These are phyloP conservation scores for Grallaria varia DNA, from an alignment of 2,113 vertebrate genomes.

Conservation along the genomic window DNA sequence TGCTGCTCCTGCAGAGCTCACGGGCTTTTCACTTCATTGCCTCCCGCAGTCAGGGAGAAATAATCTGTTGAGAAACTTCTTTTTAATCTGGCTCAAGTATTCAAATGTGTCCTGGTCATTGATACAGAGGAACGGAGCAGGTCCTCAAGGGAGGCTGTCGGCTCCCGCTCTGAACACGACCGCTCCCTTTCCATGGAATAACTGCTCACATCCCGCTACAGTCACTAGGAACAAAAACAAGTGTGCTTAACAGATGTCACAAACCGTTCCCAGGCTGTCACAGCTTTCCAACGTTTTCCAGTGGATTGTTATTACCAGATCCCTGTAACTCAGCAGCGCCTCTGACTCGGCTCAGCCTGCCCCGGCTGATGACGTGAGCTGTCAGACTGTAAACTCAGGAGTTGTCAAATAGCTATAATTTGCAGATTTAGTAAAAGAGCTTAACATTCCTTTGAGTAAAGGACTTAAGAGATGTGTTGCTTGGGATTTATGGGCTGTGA, in stretches of 20 bases:
- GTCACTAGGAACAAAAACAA: neutral
- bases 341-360: neutral
- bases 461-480: neutral
- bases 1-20: neutral
- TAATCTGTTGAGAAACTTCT: neutral
- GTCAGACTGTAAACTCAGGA: slow-evolving; percentile 29
- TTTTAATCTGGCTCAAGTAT: neutral
- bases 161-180: neutral
- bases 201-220: neutral
- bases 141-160: neutral
- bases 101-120: neutral
- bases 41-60: neutral
- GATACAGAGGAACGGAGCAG: rapidly evolving
- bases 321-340: slow-evolving; percentile 6
- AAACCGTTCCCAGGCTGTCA: neutral
- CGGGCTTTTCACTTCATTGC: neutral
- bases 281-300: neutral
- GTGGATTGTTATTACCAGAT: neutral
- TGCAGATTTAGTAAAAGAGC: slow-evolving; percentile 47
- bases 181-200: neutral
- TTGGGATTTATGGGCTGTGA: neutral
- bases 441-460: slow-evolving; percentile 49
- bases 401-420: slow-evolving; percentile 26
- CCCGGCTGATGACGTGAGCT: slow-evolving; percentile 13
- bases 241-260: neutral